Conservation (phyloP, 2,888 invertebrate species). For the Cheiracanthium punctorium region DNA sequence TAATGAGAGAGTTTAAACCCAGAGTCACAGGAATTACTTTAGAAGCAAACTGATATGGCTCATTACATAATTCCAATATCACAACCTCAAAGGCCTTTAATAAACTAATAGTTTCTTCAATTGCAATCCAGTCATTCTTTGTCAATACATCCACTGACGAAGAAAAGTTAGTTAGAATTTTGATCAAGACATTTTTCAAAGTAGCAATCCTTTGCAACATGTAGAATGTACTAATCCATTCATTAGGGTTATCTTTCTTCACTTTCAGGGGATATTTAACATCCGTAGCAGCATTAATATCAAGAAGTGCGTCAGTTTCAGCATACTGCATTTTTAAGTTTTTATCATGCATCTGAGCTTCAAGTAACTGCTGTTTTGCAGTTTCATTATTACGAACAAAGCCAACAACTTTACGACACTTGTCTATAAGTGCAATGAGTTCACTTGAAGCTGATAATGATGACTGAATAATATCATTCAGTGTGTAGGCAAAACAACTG, state of each 20-base stretch:
- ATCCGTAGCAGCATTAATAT: slow-evolving; percentile 55
- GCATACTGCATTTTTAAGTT: slow-evolving; percentile 54
- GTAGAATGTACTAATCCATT: slow-evolving; percentile 64
- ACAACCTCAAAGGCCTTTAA: slow-evolving; percentile 66
- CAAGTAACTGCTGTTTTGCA: slow-evolving; percentile 59
- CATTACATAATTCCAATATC: slow-evolving; percentile 60
- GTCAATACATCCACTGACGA: slow-evolving; percentile 36
- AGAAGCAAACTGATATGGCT: slow-evolving; percentile 54
- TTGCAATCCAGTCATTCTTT: slow-evolving; percentile 58
- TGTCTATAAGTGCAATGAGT: slow-evolving; percentile 29
- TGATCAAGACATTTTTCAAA: slow-evolving; percentile 49
- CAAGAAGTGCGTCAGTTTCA: slow-evolving; percentile 24
- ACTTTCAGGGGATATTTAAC: slow-evolving; percentile 59
- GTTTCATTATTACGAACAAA: slow-evolving; percentile 51
- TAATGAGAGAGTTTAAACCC: slow-evolving; percentile 52
- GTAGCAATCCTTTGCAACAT: slow-evolving; percentile 66
- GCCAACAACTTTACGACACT: slow-evolving; percentile 45
- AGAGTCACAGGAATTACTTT: slow-evolving; percentile 58
- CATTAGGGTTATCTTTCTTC: slow-evolving; percentile 59
- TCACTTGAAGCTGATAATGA: slow-evolving; percentile 45
- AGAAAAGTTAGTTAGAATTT: slow-evolving; percentile 32
- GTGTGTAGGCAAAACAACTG: slow-evolving; percentile 52
- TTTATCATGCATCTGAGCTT: slow-evolving; percentile 64
- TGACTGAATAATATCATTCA: slow-evolving; percentile 52
- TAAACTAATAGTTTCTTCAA: slow-evolving; percentile 63